These are phyloP conservation scores for Saccostrea glomerata DNA, from an alignment of 1,140 invertebrate species.

Conservation along the genomic window DNA sequence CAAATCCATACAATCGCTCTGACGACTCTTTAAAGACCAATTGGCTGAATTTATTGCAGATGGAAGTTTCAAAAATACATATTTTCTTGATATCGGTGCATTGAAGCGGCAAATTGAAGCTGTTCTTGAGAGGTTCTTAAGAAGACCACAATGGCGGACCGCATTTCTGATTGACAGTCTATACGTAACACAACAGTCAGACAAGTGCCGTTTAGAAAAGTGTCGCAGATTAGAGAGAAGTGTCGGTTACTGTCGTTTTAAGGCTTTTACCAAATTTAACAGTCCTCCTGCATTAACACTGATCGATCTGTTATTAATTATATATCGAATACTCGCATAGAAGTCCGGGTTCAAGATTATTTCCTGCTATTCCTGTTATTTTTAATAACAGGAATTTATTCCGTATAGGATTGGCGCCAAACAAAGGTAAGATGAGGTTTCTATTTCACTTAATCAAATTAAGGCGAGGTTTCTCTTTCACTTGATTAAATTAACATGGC, in stretches of 20 bases:
- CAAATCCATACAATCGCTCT: background rate
- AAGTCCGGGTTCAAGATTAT: background rate
- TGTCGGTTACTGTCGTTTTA: background rate
- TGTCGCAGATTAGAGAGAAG: background rate
- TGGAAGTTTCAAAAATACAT: background rate
- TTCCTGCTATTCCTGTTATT: no score
- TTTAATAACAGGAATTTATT: background rate
- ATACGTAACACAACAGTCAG: background rate
- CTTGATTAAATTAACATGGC: background rate
- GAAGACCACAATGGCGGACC: background rate
- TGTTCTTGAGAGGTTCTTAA: background rate
- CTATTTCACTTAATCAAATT: background rate
- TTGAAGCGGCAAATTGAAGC: background rate
- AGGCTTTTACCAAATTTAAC: background rate
- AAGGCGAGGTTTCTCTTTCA: background rate
- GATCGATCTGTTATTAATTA: conserved; percentile 13
- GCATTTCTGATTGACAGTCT: background rate
- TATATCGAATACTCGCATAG: background rate
- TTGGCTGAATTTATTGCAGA: background rate
- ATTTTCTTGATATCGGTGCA: conserved; percentile 4
- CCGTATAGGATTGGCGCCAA: background rate
- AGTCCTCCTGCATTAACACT: background rate
- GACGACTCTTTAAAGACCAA: background rate
- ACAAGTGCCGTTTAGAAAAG: background rate
- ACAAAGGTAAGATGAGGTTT: background rate